phyloP scores from a whole-genome alignment of 2,888 invertebrate genomes.

The Ischnura elegans region DNA sequence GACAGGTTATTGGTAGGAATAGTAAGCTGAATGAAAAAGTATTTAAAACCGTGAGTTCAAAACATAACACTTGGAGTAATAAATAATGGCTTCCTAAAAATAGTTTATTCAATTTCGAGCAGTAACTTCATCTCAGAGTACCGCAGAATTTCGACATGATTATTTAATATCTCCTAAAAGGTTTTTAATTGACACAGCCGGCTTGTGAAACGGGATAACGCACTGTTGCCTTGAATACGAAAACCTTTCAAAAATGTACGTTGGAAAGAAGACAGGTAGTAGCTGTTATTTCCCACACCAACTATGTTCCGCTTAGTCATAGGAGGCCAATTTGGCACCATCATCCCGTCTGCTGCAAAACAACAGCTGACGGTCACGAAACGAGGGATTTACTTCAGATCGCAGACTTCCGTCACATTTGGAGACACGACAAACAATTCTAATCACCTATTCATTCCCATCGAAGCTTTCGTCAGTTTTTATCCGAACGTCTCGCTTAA shows the following conservation, averaged over 20 bases:
- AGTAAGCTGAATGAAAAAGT: no score
- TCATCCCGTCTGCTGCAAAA: constrained; percentile 30
- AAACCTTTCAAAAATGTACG: constrained; percentile 38
- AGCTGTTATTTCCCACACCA: not conserved
- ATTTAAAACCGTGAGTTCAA: no score
- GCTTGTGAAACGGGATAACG: constrained; percentile 13
- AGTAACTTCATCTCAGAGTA: no score
- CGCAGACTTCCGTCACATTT: constrained; percentile 48
- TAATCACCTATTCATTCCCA: constrained; percentile 20
- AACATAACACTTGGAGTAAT: no score
- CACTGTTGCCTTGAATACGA: constrained; percentile 12
- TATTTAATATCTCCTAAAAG: not conserved
- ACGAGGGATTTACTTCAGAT: not conserved
- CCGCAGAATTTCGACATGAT: not conserved
- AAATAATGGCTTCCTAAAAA: no score
- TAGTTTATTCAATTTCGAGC: no score
- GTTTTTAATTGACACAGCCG: constrained; percentile 40
- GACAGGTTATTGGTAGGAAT: no score
- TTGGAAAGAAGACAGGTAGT: not conserved
- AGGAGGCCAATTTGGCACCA: constrained; percentile 48
- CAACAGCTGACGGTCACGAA: constrained; percentile 48
- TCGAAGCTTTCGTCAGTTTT: not conserved
- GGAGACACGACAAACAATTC: not conserved
- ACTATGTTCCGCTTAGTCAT: constrained; percentile 47
- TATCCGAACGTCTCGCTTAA: not conserved